These are phyloP conservation scores for Tribolium castaneum DNA, from an alignment of 1,140 invertebrate genomes.

Conservation along the genomic window DNA sequence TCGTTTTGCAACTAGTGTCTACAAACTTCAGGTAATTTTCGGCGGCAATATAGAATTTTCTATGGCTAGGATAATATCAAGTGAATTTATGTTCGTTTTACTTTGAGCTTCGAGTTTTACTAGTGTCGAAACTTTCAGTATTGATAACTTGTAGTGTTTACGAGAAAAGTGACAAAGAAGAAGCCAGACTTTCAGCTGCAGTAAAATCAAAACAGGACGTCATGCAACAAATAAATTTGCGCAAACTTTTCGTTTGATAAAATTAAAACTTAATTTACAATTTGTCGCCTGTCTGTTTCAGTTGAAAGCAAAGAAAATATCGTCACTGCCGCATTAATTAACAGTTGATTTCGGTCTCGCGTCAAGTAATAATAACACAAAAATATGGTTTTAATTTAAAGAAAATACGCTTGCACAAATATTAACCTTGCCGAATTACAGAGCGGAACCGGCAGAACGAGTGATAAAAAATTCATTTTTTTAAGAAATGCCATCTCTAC, in stretches of 20 bases:
- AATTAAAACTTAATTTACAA: not conserved
- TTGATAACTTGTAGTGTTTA: too few relatives aligned
- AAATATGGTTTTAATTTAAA: conserved; percentile 30
- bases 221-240: too few relatives aligned
- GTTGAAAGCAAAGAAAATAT: not conserved
- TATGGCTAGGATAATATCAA: not conserved
- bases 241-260: too few relatives aligned
- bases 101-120: too few relatives aligned
- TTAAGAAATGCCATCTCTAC: conserved; percentile 10
- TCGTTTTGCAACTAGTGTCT: not conserved
- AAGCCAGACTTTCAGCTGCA: too few relatives aligned
- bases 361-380: conserved; percentile 6
- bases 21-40: not conserved
- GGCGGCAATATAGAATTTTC: not conserved
- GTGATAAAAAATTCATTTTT: conserved; percentile 10
- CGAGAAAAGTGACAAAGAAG: too few relatives aligned
- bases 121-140: too few relatives aligned
- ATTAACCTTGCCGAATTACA: conserved; percentile 19
- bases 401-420: conserved; percentile 1
- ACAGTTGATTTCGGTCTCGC: not conserved
- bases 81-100: too few relatives aligned
- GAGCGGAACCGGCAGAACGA: not conserved
- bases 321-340: not conserved
- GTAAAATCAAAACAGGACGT: too few relatives aligned
- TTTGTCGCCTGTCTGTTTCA: not conserved